These are phyloP conservation scores for Willisornis vidua DNA, from an alignment of 2,113 vertebrate genomes.

Conservation along the genomic window DNA sequence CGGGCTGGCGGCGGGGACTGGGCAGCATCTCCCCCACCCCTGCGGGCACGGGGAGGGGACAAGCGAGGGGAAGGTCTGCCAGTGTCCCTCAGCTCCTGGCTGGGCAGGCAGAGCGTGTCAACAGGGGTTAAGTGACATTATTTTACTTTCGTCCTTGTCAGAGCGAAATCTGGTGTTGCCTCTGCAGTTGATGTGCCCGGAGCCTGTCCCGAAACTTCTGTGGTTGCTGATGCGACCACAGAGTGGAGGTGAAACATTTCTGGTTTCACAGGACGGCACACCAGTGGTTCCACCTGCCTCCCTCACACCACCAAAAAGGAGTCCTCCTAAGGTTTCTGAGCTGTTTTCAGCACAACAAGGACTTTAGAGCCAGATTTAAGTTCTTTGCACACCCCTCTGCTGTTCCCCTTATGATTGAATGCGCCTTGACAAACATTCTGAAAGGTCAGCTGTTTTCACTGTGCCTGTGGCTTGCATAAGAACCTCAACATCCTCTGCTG, in stretches of 20 bases:
- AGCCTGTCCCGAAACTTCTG: not conserved
- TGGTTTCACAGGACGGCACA: not conserved
- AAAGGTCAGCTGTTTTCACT: conserved; percentile 63
- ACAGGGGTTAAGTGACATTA: not conserved
- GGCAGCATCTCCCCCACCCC: fast-evolving
- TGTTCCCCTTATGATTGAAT: not conserved
- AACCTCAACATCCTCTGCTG: conserved; percentile 56
- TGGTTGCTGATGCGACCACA: not conserved
- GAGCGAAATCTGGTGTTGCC: not conserved
- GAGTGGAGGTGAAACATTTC: not conserved
- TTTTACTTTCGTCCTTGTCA: not conserved
- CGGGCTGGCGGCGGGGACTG: fast-evolving
- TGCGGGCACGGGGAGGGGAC: fast-evolving
- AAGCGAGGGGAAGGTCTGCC: too few species aligned
- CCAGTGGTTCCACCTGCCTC: not conserved
- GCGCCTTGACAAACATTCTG: conserved; percentile 18
- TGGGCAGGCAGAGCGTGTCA: not conserved
- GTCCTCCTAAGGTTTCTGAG: not conserved
- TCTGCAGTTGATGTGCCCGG: not conserved
- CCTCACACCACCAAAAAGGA: not conserved
- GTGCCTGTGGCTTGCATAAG: conserved; percentile 43
- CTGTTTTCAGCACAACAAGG: not conserved
- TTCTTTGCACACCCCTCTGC: not conserved
- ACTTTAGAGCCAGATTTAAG: too few species aligned
- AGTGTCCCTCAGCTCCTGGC: fast-evolving